Evolutionary conservation across 2,888 invertebrate genomes (phyloP).

Genomic region (Sminthurinus aureus): DNA sequence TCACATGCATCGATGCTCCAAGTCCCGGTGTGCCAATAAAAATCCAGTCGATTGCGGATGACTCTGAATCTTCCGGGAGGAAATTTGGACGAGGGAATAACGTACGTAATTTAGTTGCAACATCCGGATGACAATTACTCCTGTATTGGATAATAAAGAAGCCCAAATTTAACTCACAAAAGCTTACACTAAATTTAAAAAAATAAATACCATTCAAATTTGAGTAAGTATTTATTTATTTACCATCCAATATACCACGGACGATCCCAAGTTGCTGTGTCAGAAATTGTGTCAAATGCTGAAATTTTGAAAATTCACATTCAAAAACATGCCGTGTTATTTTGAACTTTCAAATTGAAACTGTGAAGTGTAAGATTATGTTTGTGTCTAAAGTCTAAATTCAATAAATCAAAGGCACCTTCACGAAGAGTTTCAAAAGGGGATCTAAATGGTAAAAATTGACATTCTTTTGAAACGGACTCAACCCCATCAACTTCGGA

Average conservation of each 20-base stretch:
- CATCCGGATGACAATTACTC: slow-evolving; percentile 87
- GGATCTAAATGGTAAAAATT: slow-evolving; percentile 86
- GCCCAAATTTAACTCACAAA: neutral
- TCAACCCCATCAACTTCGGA: slow-evolving; percentile 63
- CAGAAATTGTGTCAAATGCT: slow-evolving; percentile 77
- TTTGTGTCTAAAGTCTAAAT: no score
- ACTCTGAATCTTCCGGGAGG: slow-evolving; percentile 87
- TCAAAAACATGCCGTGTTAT: no score
- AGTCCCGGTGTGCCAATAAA: slow-evolving; percentile 86
- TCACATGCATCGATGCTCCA: slow-evolving; percentile 89
- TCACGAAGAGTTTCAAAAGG: slow-evolving; percentile 78
- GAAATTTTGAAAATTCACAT: no score
- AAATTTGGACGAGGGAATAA: slow-evolving; percentile 85
- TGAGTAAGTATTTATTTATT: slow-evolving; percentile 61
- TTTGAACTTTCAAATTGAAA: no score
- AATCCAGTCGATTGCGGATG: slow-evolving; percentile 86
- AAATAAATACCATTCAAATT: slow-evolving; percentile 1
- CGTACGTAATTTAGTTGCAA: slow-evolving; percentile 75
- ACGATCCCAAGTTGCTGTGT: slow-evolving; percentile 70
- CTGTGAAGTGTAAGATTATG: no score
- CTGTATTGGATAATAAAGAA: slow-evolving; percentile 62
- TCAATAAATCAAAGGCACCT: slow-evolving; percentile 41
- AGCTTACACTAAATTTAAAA: neutral
- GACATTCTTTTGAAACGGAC: slow-evolving; percentile 80
- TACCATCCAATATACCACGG: slow-evolving; percentile 94